Evolutionary conservation across 2,797 vertebrate genomes (phyloP), one percentile per base, ranked within the genome.

Genomic region (Amblyopsis hoosieri): DNA sequence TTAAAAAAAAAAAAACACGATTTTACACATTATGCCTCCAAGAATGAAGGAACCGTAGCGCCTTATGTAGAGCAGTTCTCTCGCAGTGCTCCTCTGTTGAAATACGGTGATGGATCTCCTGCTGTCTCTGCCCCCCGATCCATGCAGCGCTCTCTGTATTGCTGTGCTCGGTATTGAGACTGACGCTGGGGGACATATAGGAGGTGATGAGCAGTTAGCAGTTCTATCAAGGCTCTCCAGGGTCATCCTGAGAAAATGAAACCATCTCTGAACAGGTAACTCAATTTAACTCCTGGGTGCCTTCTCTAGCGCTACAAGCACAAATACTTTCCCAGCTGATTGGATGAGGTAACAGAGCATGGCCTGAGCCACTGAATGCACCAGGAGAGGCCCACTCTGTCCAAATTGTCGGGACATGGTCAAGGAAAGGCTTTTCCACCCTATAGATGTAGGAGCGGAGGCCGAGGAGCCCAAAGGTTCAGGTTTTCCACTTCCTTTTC

Each of bases 201-300:
- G 60, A 78, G 76, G 82, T 74, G 87, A 89, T 82, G 86, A 87
- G 86, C 78, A 83, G 87, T 91, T 90, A 89, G 85, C 80, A 47
- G 80, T 85, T 87, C 87, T 81, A 90, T 91, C 87, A 88, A 81
- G 83, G 76, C 80, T 86, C 88, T 90, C 78, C 55, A 47, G 81
- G 86, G 83, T 87, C 86, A 83, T 87, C 83, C 68, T 60, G 69
- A 72, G 86, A 87, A 91, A 90, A 91, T 89, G 86, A 89, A 88
- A 90, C 88, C 85, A 85, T 89, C 87, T 85, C 88, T 65, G 80
- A 90, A 83, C 85, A 90, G 87, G 89, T 90, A 89, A 91, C 90
- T 91, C 86, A 90, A 90, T 91, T 89, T 89, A 89, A 85, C 83
- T 85, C 42, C 76, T 79, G 84, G 80, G 76, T 64, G 69, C 83